Percentiles rank a stretch among this genome's conserved stretches.
phyloP scores from a whole-genome alignment of 1,140 invertebrate genomes.

The Atopsyche davidsoni region DNA sequence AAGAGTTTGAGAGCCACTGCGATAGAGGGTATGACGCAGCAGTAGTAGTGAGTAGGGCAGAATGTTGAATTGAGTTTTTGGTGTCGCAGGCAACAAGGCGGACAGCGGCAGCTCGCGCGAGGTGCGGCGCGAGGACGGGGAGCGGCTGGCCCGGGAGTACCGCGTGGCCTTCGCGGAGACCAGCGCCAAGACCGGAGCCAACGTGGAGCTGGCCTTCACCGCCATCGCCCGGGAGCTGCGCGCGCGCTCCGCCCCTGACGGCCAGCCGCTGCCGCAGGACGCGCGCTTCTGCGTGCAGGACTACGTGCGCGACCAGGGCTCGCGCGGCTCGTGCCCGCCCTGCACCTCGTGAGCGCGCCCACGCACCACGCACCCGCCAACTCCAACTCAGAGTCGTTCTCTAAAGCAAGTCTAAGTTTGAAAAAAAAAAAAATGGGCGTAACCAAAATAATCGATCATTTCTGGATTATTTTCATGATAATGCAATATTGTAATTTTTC shows the following conservation, averaged over 20 bases:
- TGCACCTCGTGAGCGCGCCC: slow-evolving; percentile 22
- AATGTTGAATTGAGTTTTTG: not conserved
- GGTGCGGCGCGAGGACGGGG: slow-evolving; percentile 73
- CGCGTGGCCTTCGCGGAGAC: slow-evolving; percentile 84
- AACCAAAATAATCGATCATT: no score
- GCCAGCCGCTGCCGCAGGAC: slow-evolving; percentile 14
- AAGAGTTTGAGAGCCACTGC: no score
- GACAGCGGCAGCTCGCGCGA: slow-evolving; percentile 67
- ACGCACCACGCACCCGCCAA: no score
- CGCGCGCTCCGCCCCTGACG: slow-evolving; percentile 7
- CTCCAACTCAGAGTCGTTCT: no score
- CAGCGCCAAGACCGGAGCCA: slow-evolving; percentile 78
- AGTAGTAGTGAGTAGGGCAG: no score
- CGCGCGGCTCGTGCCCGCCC: slow-evolving; percentile 16
- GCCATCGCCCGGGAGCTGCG: slow-evolving; percentile 63
- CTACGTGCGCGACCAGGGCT: slow-evolving; percentile 21
- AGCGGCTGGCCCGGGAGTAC: slow-evolving; percentile 73
- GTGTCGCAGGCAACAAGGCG: slow-evolving; percentile 70
- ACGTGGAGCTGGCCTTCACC: slow-evolving; percentile 76
- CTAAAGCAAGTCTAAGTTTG: no score
- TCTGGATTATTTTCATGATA: no score
- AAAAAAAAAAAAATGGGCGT: no score
- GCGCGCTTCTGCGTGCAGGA: slow-evolving; percentile 25
- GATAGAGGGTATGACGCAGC: no score
- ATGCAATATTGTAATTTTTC: no score